Evolutionary conservation across 2,797 vertebrate species (phyloP), one percentile per base, ranked within the genome.

Genomic region (Gadopsis marmoratus): DNA sequence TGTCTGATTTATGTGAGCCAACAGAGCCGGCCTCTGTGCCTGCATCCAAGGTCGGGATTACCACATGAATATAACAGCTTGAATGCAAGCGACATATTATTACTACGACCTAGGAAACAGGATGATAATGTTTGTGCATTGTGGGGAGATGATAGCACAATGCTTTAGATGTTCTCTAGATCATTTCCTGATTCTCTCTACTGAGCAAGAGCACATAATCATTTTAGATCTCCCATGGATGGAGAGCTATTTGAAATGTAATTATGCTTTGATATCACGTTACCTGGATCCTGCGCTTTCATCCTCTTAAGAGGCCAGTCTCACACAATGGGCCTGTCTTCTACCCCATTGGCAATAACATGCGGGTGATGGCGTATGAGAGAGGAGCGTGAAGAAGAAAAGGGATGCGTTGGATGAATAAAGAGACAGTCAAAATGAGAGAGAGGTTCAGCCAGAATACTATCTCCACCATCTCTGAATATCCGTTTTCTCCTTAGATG

Each of bases 21-120:
- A 68, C 73, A 78, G 62, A 76, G 70, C 54, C 0, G 23, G 68
- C 45, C 72, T 62, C 63, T 63, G 74, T 39, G 61, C 19, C 53
- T 72, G 83, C 78, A 83, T 87, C 84, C 78, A 90, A 90, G 89
- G 90, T 91, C 86, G 59, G 75, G 68, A 92, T 86, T 85, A 89
- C 69, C 65, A 60, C 75, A 76, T 72, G 29, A 72, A 76, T 67
- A 41, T 67, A 76, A 47, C 68, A 23, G 71, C 73, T 47, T 74
- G 75, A 82, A 88, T 89, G 29, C 73, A 66, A 82, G 74, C 12
- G 35, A 79, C 58, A 59, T 77, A 71, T 88, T 87, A 88, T 82
- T 56, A 65, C 48, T 37, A 64, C 31, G 79, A 77, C 74, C 61
- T 5, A 58, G 76, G 83, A 79, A 83, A 70, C 39, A n/a, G 65